These are phyloP conservation scores for Podabrus alpinus DNA, from an alignment of 2,888 invertebrate genomes.

Conservation along the genomic window DNA sequence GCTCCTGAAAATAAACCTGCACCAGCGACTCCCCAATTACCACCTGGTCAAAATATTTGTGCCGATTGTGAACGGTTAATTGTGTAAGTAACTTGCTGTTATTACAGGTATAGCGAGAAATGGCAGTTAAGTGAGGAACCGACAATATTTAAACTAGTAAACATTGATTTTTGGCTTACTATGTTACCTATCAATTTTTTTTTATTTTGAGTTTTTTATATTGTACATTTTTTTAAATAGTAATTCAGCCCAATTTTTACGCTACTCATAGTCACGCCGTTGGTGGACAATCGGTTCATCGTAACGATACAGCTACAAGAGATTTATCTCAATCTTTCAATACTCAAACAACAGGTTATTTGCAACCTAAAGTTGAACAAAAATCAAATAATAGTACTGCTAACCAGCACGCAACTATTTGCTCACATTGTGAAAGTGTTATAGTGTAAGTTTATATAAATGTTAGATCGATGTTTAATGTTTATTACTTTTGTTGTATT, in stretches of 20 bases:
- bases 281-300: slow-evolving; percentile 64
- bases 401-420: slow-evolving; percentile 66
- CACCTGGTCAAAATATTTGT: slow-evolving; percentile 91
- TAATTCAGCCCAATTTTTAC: slow-evolving; percentile 65
- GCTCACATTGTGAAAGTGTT: slow-evolving; percentile 84
- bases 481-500: slow-evolving; percentile 2
- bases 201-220: neutral
- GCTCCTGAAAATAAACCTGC: slow-evolving; percentile 70
- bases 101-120: slow-evolving; percentile 4
- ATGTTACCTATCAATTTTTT: neutral
- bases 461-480: slow-evolving; percentile 34
- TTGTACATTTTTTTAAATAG: slow-evolving; percentile 40
- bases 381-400: slow-evolving; percentile 43
- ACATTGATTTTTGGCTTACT: slow-evolving; percentile 15
- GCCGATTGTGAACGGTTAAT: slow-evolving; percentile 96
- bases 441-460: slow-evolving; percentile 77
- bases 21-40: slow-evolving; percentile 73
- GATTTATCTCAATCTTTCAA: slow-evolving; percentile 43
- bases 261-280: slow-evolving; percentile 79
- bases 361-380: slow-evolving; percentile 47
- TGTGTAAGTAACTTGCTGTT: slow-evolving; percentile 76
- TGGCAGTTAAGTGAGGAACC: slow-evolving; percentile 8
- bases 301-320: slow-evolving; percentile 59
- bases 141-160: slow-evolving; percentile 12
- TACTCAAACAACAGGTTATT: slow-evolving; percentile 38